A percentile compares a stretch with the other conserved stretches of the same genome.
phyloP scores from a whole-genome alignment of 2,797 vertebrate species.

The Enteromius argenteus region DNA sequence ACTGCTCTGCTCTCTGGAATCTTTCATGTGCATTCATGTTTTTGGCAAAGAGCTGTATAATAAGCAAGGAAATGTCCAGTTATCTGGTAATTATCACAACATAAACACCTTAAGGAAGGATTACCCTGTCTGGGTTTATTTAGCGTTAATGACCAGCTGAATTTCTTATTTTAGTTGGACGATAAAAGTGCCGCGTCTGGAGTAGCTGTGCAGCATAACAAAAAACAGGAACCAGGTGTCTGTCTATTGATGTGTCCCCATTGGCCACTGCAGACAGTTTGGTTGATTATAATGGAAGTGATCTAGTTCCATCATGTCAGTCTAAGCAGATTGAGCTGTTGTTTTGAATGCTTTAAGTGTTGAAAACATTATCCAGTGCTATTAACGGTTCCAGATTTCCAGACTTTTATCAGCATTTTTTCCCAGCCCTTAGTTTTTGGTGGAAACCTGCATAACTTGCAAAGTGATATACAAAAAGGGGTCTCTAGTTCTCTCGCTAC shows the following conservation, averaged over 20 bases:
- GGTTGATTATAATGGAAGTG: neutral
- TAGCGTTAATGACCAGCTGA: neutral
- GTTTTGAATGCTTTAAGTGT: constrained; percentile 17
- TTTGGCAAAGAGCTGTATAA: neutral
- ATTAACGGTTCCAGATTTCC: neutral
- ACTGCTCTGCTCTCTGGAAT: neutral
- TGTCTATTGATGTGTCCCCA: neutral
- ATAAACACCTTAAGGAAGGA: neutral
- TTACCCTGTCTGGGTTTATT: neutral
- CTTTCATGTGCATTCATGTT: neutral
- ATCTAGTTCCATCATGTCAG: constrained; percentile 5
- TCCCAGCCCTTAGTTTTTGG: neutral
- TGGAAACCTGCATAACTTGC: neutral
- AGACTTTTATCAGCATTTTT: neutral
- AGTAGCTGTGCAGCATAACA: constrained; percentile 2
- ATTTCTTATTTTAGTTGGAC: neutral
- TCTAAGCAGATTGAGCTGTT: neutral
- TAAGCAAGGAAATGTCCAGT: neutral
- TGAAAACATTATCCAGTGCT: neutral
- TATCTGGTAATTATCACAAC: neutral
- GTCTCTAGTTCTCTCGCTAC: neutral
- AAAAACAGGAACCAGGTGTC: constrained; percentile 9
- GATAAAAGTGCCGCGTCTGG: neutral
- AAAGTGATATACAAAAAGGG: neutral
- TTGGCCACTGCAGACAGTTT: neutral